A percentile compares a stretch with the other conserved stretches of the same genome.
phyloP scores from a whole-genome alignment of 2,888 invertebrate species.

The Morpho achilles region DNA sequence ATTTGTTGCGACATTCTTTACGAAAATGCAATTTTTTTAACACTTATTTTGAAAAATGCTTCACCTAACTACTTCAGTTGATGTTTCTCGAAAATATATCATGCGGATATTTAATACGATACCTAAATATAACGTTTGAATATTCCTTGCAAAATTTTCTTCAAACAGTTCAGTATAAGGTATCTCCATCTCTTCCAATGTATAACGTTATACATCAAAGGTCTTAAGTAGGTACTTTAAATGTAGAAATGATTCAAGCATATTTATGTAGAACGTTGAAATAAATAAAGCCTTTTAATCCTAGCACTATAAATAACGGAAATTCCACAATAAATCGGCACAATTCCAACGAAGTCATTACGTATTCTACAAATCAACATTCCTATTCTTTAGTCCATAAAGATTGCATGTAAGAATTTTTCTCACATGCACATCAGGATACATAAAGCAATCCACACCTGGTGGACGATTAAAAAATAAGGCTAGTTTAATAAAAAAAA shows the following conservation, averaged over 20 bases:
- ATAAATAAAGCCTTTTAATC: conserved; percentile 2
- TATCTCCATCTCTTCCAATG: too few species aligned
- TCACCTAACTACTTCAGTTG: too few species aligned
- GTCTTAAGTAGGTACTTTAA: conserved; percentile 3
- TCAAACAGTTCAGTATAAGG: too few species aligned
- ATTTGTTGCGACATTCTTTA: too few species aligned
- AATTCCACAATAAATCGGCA: conserved; percentile 12
- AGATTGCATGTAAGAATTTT: conserved; percentile 34
- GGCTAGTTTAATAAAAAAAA: conserved; percentile 19
- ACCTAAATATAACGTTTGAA: too few species aligned
- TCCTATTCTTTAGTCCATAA: conserved; percentile 13
- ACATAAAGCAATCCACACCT: conserved; percentile 50
- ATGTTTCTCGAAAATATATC: too few species aligned
- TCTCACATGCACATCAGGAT: conserved; percentile 46
- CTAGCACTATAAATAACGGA: conserved; percentile 6
- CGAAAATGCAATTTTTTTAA: too few species aligned
- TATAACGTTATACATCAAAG: not conserved
- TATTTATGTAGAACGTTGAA: conserved; percentile 3
- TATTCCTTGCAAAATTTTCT: too few species aligned
- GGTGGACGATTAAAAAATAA: conserved; percentile 35
- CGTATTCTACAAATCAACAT: conserved; percentile 15
- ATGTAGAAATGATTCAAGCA: not conserved
- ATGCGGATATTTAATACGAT: too few species aligned
- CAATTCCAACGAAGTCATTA: conserved; percentile 11
- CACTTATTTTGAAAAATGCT: too few species aligned